These are phyloP conservation scores for Mesocricetus auratus DNA, from an alignment of 2,113 vertebrate genomes.

Conservation along the genomic window DNA sequence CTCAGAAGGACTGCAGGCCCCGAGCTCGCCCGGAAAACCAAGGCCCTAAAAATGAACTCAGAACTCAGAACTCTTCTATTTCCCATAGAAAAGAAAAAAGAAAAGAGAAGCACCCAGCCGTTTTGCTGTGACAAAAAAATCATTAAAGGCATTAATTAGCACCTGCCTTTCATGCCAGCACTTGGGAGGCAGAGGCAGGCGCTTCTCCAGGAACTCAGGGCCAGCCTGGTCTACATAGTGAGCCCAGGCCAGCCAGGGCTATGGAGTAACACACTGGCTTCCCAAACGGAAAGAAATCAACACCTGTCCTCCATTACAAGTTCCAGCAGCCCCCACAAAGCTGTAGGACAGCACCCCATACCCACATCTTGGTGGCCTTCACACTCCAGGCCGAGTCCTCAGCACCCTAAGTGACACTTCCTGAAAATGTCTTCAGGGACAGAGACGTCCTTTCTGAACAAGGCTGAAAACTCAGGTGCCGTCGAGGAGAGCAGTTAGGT, in stretches of 20 bases:
- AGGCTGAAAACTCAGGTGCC: neutral
- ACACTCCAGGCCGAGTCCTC: neutral
- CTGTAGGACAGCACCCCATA: rapidly evolving
- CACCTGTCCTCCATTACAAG: neutral
- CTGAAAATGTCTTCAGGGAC: neutral
- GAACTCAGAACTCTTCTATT: slow-evolving; percentile 2
- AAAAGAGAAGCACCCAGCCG: neutral
- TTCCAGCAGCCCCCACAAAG: neutral
- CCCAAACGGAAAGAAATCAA: neutral
- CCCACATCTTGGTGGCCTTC: neutral
- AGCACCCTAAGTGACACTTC: neutral
- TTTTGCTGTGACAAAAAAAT: neutral
- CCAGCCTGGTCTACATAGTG: neutral
- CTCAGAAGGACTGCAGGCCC: neutral
- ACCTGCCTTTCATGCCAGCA: neutral
- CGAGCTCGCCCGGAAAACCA: neutral
- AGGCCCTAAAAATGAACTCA: neutral
- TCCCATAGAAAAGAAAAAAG: neutral
- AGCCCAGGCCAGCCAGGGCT: neutral
- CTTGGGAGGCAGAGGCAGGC: neutral
- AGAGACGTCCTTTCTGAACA: neutral
- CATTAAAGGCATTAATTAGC: neutral
- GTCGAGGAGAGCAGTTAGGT: neutral
- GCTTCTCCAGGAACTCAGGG: neutral
- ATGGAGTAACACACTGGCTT: neutral